Evolutionary conservation across 1,140 invertebrate genomes (phyloP).

Genomic region (Danaus plexippus): DNA sequence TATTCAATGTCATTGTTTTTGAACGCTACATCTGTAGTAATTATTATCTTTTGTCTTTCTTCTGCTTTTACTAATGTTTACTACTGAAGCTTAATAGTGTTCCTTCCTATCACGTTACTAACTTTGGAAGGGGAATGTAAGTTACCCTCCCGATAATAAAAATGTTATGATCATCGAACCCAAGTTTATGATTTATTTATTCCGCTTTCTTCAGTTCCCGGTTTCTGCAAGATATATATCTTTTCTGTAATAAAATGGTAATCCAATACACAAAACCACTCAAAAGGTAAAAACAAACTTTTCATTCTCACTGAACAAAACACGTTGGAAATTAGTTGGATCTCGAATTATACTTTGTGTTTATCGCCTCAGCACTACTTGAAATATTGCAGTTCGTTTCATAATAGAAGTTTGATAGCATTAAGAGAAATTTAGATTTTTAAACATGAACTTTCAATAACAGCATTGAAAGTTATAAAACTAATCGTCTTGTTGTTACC

Average conservation of each 20-base stretch:
- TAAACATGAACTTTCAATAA: no score
- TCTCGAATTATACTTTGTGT: conserved; percentile 14
- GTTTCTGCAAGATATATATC: conserved; percentile 30
- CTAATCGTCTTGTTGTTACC: no score
- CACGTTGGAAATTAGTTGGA: conserved; percentile 15
- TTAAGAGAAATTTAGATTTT: no score
- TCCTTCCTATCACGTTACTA: conserved; percentile 8
- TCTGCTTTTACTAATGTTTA: no score
- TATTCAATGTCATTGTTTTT: no score
- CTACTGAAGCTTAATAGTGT: not conserved
- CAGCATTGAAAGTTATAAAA: no score
- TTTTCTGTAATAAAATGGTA: conserved; percentile 28
- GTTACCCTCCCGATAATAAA: conserved; percentile 44
- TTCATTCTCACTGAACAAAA: conserved; percentile 15
- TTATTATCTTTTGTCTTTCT: no score
- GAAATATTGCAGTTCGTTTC: no score
- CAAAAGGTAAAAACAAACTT: conserved; percentile 27
- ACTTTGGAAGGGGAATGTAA: conserved; percentile 36
- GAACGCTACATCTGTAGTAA: no score
- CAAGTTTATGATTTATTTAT: conserved; percentile 55
- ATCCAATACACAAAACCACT: conserved; percentile 28
- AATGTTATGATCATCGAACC: conserved; percentile 47
- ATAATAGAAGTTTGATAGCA: no score
- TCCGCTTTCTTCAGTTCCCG: conserved; percentile 29
- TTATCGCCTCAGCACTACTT: conserved; percentile 10